Conservation (phyloP, 2,113 vertebrate species). For the Shinisaurus crocodilurus region DNA sequence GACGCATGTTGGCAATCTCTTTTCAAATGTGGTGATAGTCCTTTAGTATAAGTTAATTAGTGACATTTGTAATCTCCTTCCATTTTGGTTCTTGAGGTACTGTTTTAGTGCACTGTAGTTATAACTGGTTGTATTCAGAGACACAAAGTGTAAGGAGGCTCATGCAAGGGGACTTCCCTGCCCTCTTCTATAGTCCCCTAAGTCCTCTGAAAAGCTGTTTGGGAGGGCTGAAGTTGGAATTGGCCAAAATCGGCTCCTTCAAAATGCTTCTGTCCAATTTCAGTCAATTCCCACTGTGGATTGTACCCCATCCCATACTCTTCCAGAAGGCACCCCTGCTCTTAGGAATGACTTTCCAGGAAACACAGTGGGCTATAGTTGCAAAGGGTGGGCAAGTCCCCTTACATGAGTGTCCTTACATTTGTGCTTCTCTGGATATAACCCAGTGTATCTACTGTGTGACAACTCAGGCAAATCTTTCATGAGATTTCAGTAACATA, state of each 20-base stretch:
- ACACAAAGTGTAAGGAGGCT: too few species aligned
- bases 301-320: background rate
- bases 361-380: background rate
- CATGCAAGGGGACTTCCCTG: background rate
- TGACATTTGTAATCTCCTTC: background rate
- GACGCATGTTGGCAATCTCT: background rate
- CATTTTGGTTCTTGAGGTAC: background rate
- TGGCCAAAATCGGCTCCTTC: background rate
- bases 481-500: background rate
- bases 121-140: too few species aligned
- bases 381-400: background rate
- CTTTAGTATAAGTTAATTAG: background rate
- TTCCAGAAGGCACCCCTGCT: background rate
- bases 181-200: background rate
- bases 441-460: background rate
- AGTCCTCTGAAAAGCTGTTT: background rate
- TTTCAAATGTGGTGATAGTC: background rate
- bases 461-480: background rate
- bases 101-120: background rate
- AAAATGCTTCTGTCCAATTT: background rate
- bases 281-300: background rate
- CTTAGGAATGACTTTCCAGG: background rate
- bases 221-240: background rate
- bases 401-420: background rate
- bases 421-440: background rate